Evolutionary conservation across 92 coral and sea anemone genomes (phyloP).

Genomic region (Epizoanthus rinbou): DNA sequence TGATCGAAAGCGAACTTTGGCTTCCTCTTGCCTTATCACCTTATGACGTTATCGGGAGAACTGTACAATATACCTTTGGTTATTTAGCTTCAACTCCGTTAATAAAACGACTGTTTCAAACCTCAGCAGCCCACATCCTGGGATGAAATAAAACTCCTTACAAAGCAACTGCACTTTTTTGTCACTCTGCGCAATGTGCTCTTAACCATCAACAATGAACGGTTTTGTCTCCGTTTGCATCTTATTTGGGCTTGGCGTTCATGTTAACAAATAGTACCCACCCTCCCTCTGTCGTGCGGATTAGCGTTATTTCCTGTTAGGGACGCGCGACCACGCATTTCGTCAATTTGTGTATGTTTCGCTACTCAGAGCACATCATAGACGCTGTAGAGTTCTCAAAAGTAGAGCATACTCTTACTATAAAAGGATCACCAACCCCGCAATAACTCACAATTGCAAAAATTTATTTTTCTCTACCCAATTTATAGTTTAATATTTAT

Average conservation of each 20-base stretch:
- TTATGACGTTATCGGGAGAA: constrained; percentile 2
- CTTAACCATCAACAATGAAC: constrained; percentile 13
- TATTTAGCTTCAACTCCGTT: neutral
- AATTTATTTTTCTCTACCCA: too few relatives aligned
- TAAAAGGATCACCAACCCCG: too few relatives aligned
- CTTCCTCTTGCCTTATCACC: neutral
- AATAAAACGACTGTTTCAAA: too few relatives aligned
- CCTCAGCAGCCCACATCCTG: neutral
- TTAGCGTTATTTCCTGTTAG: constrained; percentile 7
- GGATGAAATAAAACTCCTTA: neutral
- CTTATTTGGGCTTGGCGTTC: constrained; percentile 15
- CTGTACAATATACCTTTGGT: too few relatives aligned
- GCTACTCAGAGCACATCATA: too few relatives aligned
- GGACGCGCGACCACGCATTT: too few relatives aligned
- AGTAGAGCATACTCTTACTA: too few relatives aligned
- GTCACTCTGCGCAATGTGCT: neutral
- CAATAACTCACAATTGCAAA: too few relatives aligned
- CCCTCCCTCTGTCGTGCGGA: constrained; percentile 26
- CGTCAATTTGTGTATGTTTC: too few relatives aligned
- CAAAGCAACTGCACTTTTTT: constrained; percentile 36
- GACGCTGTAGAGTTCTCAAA: too few relatives aligned
- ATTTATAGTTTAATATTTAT: too few relatives aligned
- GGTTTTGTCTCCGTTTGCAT: constrained; percentile 8
- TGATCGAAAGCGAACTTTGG: neutral
- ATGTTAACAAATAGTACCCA: constrained; percentile 13